Evolutionary conservation across 1,140 invertebrate genomes (phyloP), one percentile per base, ranked within the genome.

Genomic region (Chymomyza costata): DNA sequence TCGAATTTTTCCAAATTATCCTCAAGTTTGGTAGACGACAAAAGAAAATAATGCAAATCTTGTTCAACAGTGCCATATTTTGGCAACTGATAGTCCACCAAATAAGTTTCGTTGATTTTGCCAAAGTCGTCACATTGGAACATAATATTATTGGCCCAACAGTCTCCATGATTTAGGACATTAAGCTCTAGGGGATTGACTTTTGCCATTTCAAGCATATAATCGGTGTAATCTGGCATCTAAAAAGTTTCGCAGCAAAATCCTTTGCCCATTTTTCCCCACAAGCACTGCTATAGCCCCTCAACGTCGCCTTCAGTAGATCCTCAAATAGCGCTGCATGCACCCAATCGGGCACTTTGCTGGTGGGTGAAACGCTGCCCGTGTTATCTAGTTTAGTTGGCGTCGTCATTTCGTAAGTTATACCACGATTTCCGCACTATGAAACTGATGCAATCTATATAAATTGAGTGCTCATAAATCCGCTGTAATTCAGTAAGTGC

Each of bases 131-230:
- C 83, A 56, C 91, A 90, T 14, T 86, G 86, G 67, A 91, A 91
- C 60, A 92, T 74, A 74, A 92, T 89, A 60, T 92, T 87, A 40
- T 87, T 84, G 1, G 61, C 66, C 82, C 82, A 84, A 6, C 86
- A 86, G 65, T 92, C 91, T 6, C 91, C 91, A 46, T 92, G 91
- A 62, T 88, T 89, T 2, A 92, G 69, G 1, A 89, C 90, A 56
- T 88, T 87, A 50, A 91, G 90, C 8, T 88, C 87, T 8, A 86
- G 86, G 0, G 83, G 54, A 30, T 89, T 62, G 0, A 48, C 0
- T 2, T 67, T 54, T 1, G 30, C 28, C 6, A 49, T 17, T 25
- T 61, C 53, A 5, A 65, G 59, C 5, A 70, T 6, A 19, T 60
- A 41, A 19, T 78, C 71, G 0, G 45, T 38, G 3, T 56, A 0